Evolutionary conservation across 2,888 invertebrate species (phyloP), one percentile per base, ranked within the genome.

Genomic region (Melanophora roralis): DNA sequence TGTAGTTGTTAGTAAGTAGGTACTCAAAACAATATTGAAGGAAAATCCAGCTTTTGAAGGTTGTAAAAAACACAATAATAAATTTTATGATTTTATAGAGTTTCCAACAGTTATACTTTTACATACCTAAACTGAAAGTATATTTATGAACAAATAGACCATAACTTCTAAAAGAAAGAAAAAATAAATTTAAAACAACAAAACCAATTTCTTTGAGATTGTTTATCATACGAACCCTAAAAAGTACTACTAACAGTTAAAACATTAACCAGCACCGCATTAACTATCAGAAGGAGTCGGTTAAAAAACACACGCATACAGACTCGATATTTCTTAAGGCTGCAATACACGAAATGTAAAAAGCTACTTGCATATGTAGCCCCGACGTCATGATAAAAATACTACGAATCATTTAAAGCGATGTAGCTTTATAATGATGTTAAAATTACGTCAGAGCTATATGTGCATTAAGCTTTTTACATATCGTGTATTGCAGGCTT

Each of bases 131-230:
- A n/a, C n/a, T n/a, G n/a, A n/a, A n/a, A n/a, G n/a, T n/a, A n/a
- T n/a, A 27, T 27, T 3, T 27, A 5, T 27, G 27, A 5, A 27
- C 6, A 27, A 27, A 21, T 55, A 47, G 47, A 69, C 53, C 16
- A 34, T 14, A 23, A 60, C 59, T 27, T 34, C 32, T 57, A 36
- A 53, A 55, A 40, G 65, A 19, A 23, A 57, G 34, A 53, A 16
- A 11, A 43, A 21, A 68, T 5, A 27, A 27, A 6, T 5, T 6
- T 3, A 27, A 27, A 27, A 27, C 27, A 27, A 27, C n/a, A 76
- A 76, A 62, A 38, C 38, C 62, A 76, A 69, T 69, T 64, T 57
- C 43, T 69, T 64, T 47, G 27, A 53, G 38, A 62, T 38, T 45
- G 5, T 40, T 55, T 40, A 62, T 47, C 45, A 47, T 47, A 49